phyloP scores from a whole-genome alignment of 2,888 invertebrate species.

The Trachelus tabidus region DNA sequence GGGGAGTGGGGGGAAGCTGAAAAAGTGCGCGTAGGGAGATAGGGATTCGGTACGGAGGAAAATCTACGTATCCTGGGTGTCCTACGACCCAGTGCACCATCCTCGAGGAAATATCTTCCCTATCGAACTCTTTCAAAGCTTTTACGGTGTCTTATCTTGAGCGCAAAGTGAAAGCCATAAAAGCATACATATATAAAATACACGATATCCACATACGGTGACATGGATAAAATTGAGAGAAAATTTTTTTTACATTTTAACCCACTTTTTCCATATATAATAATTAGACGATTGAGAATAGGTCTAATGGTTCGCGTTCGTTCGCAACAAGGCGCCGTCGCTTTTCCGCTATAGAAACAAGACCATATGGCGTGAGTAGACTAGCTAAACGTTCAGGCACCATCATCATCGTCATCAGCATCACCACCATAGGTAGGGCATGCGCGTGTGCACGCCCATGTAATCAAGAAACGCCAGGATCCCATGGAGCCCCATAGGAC shows the following conservation, averaged over 20 bases:
- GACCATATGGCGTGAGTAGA: slow-evolving; percentile 54
- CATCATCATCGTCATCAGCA: background rate
- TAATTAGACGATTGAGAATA: background rate
- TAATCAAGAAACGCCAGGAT: slow-evolving; percentile 61
- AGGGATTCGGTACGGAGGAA: background rate
- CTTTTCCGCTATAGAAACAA: slow-evolving; percentile 40
- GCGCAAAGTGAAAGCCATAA: background rate
- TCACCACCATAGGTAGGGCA: background rate
- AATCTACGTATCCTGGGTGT: background rate
- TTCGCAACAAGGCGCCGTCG: slow-evolving; percentile 52
- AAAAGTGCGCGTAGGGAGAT: slow-evolving; percentile 8
- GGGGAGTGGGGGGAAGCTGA: background rate
- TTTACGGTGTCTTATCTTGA: background rate
- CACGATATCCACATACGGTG: background rate
- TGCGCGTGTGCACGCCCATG: slow-evolving; percentile 60
- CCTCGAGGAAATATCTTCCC: background rate
- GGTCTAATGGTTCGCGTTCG: slow-evolving; percentile 44
- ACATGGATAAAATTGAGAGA: background rate
- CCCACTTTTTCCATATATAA: background rate
- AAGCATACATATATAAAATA: background rate
- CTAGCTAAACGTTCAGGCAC: background rate
- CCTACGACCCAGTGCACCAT: background rate
- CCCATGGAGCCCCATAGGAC: slow-evolving; percentile 41
- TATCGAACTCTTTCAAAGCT: background rate
- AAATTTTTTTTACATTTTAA: background rate